A percentile compares a stretch with the other conserved stretches of the same genome.
These are phyloP conservation scores for Dermatemys mawii DNA, from an alignment of 2,113 vertebrate species.

Conservation along the genomic window DNA sequence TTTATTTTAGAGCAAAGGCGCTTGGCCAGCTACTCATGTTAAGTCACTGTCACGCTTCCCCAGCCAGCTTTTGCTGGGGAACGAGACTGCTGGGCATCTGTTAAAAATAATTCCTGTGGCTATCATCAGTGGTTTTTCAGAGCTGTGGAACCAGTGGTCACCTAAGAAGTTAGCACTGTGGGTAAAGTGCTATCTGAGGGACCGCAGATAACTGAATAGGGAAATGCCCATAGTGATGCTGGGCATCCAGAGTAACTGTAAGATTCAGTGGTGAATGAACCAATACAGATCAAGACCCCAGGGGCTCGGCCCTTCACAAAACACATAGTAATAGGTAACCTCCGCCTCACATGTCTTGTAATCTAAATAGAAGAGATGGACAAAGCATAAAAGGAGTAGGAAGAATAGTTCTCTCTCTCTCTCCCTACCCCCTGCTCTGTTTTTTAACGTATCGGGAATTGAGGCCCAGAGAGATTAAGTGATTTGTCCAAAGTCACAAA, in stretches of 20 bases:
- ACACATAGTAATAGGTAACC: fast-evolving
- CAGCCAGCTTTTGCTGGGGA: neutral
- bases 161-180: neutral
- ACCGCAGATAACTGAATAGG: neutral
- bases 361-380: neutral
- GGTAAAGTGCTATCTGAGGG: neutral
- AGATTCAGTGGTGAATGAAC: too few relatives aligned
- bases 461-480: neutral
- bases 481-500: neutral
- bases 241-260: fast-evolving
- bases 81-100: neutral
- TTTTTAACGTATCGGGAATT: neutral
- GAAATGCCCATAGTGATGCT: neutral
- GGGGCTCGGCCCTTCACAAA: fast-evolving
- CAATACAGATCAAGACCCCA: neutral
- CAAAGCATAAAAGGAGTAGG: neutral
- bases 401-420: neutral
- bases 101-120: neutral
- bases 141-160: neutral
- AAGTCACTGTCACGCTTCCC: neutral
- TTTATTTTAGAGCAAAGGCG: neutral
- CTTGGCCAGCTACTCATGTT: neutral
- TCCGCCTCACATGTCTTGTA: neutral
- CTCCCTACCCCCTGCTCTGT: neutral
- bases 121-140: neutral